Base-by-base conservation (phyloP, 2,888 invertebrate genomes). In the Sinohyriopsis cumingii region DNA sequence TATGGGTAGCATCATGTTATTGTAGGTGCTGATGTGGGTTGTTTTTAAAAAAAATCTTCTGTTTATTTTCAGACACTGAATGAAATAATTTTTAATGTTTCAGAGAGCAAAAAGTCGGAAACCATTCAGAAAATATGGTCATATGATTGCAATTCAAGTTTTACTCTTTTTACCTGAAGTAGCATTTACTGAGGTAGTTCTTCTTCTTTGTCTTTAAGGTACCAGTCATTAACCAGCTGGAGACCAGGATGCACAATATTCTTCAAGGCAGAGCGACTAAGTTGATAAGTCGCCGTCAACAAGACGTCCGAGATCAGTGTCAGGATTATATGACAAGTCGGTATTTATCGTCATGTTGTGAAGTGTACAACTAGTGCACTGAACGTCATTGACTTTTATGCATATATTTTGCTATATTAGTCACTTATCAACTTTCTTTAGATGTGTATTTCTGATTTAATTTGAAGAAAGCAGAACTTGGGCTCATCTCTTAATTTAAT, bases 291-390 rank as follows among this genome's bases (percentile, higher is more conserved):
- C 92, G 98, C 59, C 92, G 98, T 55, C 93, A 98, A 61, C 96
- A 96, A 78, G 98, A 98, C 91, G 94, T 98, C 2, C 92, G 95
- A 71, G 99, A 99, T 91, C 97, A 98, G 91, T 95, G 96, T 68
- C 95, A 96, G 86, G 98, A 98, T 91, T 95, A 95, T 79, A 93
- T 95, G 22, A 93, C 94, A 63, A 85, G 88, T 84, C 85, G 88
- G 79, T 87, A 84, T 84, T 54, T 60, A 63, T 59, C 24, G 45
- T 55, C 55, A 56, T 59, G 67, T 33, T 54, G 56, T 68, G 55
- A n/a, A 57, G 68, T 57, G 59, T 22, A 57, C 28, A 57, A n/a
- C 71, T 70, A 55, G 28, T 53, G 59, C 57, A 59, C 63, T 65
- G 60, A 28, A 60, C 28, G 33, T 24, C 59, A 65, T 55, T 69